Conservation (phyloP, 2,888 invertebrate species). For the Rambutsinella grinnellia region DNA sequence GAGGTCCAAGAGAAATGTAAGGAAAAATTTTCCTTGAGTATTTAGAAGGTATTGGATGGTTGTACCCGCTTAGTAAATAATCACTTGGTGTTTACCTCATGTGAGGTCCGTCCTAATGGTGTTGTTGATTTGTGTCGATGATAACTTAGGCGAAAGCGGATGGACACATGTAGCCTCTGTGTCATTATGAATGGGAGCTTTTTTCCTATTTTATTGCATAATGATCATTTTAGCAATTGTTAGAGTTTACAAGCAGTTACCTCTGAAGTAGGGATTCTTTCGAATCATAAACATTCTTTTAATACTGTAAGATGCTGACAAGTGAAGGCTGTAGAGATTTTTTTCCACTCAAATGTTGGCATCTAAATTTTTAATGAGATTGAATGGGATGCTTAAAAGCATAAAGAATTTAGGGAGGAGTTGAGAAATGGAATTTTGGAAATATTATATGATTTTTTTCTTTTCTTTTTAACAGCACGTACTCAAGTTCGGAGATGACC, state of each 20-base stretch:
- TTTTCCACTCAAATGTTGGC: slow-evolving; percentile 21
- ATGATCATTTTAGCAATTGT: background rate
- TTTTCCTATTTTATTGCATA: background rate
- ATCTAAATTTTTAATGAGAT: background rate
- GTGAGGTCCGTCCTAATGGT: slow-evolving; percentile 50
- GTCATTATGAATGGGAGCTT: slow-evolving; percentile 10
- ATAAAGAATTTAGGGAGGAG: slow-evolving; percentile 23
- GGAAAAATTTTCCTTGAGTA: background rate
- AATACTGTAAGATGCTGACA: slow-evolving; percentile 14
- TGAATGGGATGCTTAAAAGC: background rate
- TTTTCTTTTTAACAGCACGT: slow-evolving; percentile 60
- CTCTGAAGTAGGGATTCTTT: background rate
- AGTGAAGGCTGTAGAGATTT: slow-evolving; percentile 27
- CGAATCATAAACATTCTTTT: background rate
- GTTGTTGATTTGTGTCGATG: slow-evolving; percentile 50
- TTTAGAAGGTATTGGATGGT: too few relatives aligned
- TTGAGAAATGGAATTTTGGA: too few relatives aligned
- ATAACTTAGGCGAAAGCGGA: slow-evolving; percentile 40
- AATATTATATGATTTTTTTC: too few relatives aligned
- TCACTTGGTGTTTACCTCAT: slow-evolving; percentile 47
- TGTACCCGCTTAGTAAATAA: too few relatives aligned
- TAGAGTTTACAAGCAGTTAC: background rate
- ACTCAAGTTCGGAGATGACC: slow-evolving; percentile 66
- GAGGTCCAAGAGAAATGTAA: slow-evolving; percentile 27
- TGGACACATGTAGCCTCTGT: slow-evolving; percentile 31